Evolutionary conservation across 2,113 vertebrate species (phyloP).

Genomic region (Eulemur macaco): DNA sequence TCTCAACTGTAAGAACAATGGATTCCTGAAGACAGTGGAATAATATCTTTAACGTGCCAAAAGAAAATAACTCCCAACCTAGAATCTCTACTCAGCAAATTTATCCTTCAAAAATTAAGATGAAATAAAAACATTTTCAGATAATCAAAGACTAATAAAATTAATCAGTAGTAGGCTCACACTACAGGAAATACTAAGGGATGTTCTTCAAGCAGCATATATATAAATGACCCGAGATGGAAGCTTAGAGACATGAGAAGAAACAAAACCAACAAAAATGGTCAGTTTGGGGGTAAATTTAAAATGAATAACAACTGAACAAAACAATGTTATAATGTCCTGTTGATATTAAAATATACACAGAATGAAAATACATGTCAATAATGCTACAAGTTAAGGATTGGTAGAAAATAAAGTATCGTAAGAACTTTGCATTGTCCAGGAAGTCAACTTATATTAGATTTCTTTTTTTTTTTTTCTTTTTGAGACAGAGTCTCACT

Average conservation of each 20-base stretch:
- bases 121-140: constrained; percentile 36
- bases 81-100: not conserved
- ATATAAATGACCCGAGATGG: not conserved
- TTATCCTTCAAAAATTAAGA: not conserved
- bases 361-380: not conserved
- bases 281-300: not conserved
- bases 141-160: constrained; percentile 6
- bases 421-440: not conserved
- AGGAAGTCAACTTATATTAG: not conserved
- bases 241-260: not conserved
- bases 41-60: not conserved
- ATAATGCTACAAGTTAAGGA: not conserved
- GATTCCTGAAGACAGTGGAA: not conserved
- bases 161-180: not conserved
- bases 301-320: not conserved
- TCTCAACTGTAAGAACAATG: not conserved
- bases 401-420: not conserved
- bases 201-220: not conserved
- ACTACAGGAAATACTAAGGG: not conserved
- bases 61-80: not conserved
- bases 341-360: not conserved
- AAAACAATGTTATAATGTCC: constrained; percentile 1
- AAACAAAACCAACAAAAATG: constrained; percentile 5
- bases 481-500: too few relatives aligned
- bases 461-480: not conserved